Conservation (phyloP, 1,140 invertebrate species). For the Aradophagus sp. region DNA sequence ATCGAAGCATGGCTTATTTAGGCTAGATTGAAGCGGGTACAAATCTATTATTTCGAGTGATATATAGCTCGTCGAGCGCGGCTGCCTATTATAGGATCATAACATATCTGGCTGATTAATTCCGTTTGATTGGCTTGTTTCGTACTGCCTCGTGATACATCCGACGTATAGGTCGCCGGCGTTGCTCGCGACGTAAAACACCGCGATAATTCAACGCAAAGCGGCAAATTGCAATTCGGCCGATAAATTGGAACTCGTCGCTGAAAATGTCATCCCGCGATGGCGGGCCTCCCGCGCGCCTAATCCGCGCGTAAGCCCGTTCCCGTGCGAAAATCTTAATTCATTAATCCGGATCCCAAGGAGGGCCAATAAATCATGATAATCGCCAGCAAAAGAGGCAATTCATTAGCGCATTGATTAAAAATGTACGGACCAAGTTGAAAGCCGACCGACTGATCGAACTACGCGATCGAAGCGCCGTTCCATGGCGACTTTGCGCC, state of each 20-base stretch:
- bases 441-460: conserved; percentile 22
- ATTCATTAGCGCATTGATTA: conserved; percentile 32
- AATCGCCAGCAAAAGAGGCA: conserved; percentile 43
- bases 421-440: conserved; percentile 27
- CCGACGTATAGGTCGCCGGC: conserved; percentile 4
- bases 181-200: conserved; percentile 7
- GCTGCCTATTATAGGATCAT: conserved; percentile 42
- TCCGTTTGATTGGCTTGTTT: conserved; percentile 42
- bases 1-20: conserved; percentile 30
- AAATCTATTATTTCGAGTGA: conserved; percentile 36
- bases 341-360: conserved; percentile 25
- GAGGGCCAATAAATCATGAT: conserved; percentile 48
- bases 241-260: no score
- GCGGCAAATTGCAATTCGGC: conserved; percentile 17
- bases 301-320: no score
- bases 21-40: conserved; percentile 17
- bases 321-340: conserved; percentile 24
- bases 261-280: conserved; percentile 16
- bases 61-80: conserved; percentile 17
- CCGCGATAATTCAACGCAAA: no score
- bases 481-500: conserved; percentile 8
- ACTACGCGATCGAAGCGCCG: conserved; percentile 7
- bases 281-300: no score
- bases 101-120: conserved; percentile 45
- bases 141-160: conserved; percentile 29